phyloP scores from a whole-genome alignment of 2,113 vertebrate species.

The Puntigrus tetrazona region DNA sequence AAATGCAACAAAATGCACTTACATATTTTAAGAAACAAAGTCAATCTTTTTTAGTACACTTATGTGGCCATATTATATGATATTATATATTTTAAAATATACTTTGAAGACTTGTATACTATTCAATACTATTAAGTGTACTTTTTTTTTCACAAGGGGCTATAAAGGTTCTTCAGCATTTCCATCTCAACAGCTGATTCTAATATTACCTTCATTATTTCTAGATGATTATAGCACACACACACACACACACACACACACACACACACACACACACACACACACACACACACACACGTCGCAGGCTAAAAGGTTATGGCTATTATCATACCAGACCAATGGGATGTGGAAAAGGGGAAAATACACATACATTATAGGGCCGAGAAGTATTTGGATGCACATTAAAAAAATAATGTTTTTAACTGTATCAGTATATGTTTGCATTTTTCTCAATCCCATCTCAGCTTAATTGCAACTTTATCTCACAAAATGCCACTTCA shows the following conservation, averaged over 20 bases:
- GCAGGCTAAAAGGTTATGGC: neutral
- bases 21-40: neutral
- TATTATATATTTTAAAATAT: neutral
- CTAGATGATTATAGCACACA: neutral
- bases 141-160: neutral
- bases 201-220: conserved; percentile 18
- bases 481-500: neutral
- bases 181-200: conserved; percentile 10
- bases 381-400: neutral
- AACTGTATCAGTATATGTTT: no score
- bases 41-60: neutral
- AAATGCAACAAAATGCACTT: neutral
- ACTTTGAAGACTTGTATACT: neutral
- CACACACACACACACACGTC: neutral
- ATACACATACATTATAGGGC: neutral
- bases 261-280: no score
- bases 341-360: neutral
- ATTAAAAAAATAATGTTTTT: no score
- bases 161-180: neutral
- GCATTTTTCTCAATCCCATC: neutral
- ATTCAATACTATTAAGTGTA: neutral
- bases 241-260: neutral
- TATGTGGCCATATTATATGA: neutral
- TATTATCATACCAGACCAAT: neutral
- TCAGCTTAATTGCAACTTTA: neutral